Conservation (phyloP, 2,888 invertebrate genomes). For the Cenopis cana region DNA sequence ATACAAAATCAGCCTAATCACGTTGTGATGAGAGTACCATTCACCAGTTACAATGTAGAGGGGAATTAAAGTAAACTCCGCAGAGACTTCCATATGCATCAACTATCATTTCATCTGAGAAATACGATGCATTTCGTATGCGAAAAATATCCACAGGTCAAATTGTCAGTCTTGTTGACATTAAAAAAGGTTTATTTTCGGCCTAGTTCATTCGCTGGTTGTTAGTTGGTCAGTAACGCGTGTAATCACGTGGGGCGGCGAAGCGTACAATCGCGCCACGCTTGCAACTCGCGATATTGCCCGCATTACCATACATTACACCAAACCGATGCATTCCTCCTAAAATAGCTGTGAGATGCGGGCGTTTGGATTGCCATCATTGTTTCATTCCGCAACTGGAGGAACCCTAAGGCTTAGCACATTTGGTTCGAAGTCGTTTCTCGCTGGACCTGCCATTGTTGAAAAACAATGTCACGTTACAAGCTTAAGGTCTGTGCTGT, state of each 20-base stretch:
- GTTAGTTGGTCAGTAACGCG: slow-evolving; percentile 75
- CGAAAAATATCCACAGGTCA: too few species aligned
- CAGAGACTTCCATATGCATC: background rate
- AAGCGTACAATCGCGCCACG: slow-evolving; percentile 67
- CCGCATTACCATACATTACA: slow-evolving; percentile 53
- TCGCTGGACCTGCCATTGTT: background rate
- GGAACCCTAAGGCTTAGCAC: background rate
- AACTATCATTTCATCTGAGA: background rate
- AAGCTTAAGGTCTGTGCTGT: background rate
- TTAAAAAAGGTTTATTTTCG: slow-evolving; percentile 20
- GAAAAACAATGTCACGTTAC: background rate
- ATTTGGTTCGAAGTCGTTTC: background rate
- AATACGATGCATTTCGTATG: background rate
- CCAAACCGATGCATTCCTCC: slow-evolving; percentile 31
- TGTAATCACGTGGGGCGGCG: slow-evolving; percentile 72
- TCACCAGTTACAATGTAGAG: background rate
- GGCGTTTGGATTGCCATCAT: slow-evolving; percentile 22
- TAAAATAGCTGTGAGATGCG: slow-evolving; percentile 39
- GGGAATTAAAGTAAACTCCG: too few species aligned
- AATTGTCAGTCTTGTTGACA: background rate
- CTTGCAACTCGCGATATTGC: slow-evolving; percentile 62
- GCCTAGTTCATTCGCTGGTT: slow-evolving; percentile 61
- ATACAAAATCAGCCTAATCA: too few species aligned
- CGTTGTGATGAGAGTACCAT: background rate
- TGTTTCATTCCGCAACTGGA: slow-evolving; percentile 7